Percentiles rank a stretch among this genome's conserved stretches.
phyloP scores from a whole-genome alignment of 2,888 invertebrate genomes.

The Phragmatobia fuliginosa region DNA sequence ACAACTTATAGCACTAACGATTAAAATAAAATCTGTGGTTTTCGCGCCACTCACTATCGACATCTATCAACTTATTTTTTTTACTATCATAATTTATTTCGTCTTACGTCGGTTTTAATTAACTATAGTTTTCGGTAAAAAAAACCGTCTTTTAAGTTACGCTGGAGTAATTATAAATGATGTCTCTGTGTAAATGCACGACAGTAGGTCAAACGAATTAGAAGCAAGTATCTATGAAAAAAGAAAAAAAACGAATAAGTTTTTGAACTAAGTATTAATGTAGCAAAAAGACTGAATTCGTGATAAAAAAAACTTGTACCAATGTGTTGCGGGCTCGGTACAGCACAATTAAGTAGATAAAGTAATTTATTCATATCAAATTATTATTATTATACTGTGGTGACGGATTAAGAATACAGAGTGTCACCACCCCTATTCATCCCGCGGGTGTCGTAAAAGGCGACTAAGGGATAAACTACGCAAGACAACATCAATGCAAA shows the following conservation, averaged over 20 bases:
- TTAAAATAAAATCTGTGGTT: not conserved
- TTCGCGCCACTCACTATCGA: not conserved
- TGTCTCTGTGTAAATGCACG: not conserved
- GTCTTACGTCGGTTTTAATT: conserved; percentile 21
- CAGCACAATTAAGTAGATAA: not conserved
- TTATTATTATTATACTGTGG: too few species aligned
- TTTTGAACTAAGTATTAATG: not conserved
- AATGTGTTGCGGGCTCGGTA: not conserved
- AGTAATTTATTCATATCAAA: not conserved
- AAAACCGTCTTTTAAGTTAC: conserved; percentile 23
- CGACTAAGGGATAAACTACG: too few species aligned
- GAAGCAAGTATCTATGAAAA: not conserved
- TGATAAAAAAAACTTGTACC: not conserved
- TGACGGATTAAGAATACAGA: too few species aligned
- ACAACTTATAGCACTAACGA: not conserved
- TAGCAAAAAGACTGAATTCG: not conserved
- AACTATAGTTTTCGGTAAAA: conserved; percentile 23
- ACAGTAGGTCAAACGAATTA: not conserved
- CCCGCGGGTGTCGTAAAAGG: too few species aligned
- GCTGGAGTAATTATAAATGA: conserved; percentile 1
- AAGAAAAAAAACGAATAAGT: not conserved
- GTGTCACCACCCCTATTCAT: too few species aligned
- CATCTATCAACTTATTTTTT: not conserved
- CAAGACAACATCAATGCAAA: too few species aligned
- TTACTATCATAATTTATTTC: not conserved